Evolutionary conservation across 2,888 invertebrate genomes (phyloP).

Genomic region (Chrysolina oricalcia): DNA sequence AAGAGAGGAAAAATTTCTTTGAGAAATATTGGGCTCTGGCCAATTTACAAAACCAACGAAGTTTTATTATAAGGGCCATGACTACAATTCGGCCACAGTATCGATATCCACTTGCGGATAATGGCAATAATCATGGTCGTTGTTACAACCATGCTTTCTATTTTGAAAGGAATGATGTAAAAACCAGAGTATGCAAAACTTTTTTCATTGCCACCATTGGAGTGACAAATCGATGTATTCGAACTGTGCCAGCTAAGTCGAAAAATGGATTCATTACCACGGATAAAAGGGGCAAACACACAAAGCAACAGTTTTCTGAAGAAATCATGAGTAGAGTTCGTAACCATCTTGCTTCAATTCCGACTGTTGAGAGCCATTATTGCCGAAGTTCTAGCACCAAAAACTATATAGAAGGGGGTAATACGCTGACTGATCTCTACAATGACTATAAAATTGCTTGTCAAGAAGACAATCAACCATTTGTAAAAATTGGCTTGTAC

Average conservation of each 20-base stretch:
- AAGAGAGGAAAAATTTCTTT: constrained; percentile 14
- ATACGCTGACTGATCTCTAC: background rate
- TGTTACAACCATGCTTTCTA: constrained; percentile 27
- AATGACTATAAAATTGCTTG: background rate
- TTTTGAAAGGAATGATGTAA: constrained; percentile 3
- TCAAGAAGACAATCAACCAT: background rate
- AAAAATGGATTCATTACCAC: background rate
- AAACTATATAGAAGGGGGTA: background rate
- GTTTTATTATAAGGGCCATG: constrained; percentile 15
- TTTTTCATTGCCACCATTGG: constrained; percentile 28
- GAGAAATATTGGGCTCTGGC: constrained; percentile 19
- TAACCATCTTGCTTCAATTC: background rate
- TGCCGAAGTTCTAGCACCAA: background rate
- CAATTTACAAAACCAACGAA: constrained; percentile 22
- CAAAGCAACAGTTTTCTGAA: background rate
- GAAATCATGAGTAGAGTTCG: background rate
- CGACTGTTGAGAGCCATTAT: background rate
- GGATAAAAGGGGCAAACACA: constrained; percentile 9
- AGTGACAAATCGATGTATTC: constrained; percentile 14
- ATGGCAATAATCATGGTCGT: constrained; percentile 13
- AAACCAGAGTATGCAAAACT: constrained; percentile 19
- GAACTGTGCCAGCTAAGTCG: constrained; percentile 15
- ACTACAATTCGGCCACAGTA: constrained; percentile 5
- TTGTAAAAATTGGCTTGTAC: background rate
- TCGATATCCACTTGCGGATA: background rate